Evolutionary conservation across 2,113 vertebrate species (phyloP).

Genomic region (Psilopogon haemacephalus): DNA sequence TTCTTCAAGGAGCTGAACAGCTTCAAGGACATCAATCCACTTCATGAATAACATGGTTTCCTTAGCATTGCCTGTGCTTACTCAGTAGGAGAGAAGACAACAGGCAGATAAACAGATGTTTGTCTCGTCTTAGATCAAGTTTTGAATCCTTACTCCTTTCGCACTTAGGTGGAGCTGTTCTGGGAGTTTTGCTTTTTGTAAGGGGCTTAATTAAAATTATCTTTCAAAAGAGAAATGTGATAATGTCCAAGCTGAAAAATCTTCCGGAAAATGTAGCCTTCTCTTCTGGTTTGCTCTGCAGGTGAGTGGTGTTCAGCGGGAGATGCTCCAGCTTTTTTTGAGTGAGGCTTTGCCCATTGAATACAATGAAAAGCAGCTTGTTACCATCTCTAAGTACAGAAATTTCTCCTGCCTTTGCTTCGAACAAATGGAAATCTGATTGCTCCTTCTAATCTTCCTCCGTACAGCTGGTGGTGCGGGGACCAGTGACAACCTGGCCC

Average conservation of each 20-base stretch:
- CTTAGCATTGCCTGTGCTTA: neutral
- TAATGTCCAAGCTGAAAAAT: neutral
- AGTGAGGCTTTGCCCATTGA: neutral
- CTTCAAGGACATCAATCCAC: conserved; percentile 13
- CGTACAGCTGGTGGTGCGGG: neutral
- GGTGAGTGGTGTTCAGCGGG: neutral
- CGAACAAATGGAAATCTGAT: neutral
- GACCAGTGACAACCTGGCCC: conserved; percentile 8
- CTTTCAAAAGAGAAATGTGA: neutral
- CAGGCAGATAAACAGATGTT: neutral
- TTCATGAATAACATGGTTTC: neutral
- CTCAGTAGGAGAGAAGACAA: neutral
- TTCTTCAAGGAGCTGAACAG: conserved; percentile 25
- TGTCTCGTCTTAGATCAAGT: neutral
- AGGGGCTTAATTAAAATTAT: neutral
- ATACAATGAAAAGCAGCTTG: neutral
- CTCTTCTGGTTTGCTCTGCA: neutral
- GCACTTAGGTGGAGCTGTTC: neutral
- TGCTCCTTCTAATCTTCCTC: neutral
- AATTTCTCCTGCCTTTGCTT: neutral
- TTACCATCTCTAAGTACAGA: neutral
- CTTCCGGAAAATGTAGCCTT: neutral
- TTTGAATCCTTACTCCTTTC: neutral
- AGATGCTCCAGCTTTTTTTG: neutral
- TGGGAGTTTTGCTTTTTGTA: neutral